These are phyloP conservation scores for Megalops atlanticus DNA, from an alignment of 2,113 vertebrate species.

Conservation along the genomic window DNA sequence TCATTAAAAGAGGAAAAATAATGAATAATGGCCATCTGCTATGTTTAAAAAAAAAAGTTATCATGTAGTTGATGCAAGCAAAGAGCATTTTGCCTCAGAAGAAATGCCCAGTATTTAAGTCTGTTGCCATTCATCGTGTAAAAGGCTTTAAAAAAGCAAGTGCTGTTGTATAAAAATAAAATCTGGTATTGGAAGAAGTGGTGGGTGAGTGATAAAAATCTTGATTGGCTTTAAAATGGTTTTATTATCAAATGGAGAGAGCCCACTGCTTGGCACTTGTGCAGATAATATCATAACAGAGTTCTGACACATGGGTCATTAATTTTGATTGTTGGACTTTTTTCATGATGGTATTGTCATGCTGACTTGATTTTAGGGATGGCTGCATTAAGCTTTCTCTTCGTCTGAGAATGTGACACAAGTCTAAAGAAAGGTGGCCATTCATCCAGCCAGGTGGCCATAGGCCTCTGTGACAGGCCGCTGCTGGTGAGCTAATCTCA, in stretches of 20 bases:
- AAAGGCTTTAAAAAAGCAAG: neutral
- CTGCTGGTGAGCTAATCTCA: neutral
- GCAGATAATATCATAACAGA: neutral
- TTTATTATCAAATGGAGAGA: constrained; percentile 12
- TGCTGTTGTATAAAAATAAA: constrained; percentile 8
- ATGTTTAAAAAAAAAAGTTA: neutral
- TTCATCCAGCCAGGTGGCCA: neutral
- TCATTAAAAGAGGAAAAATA: too few relatives aligned
- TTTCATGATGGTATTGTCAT: neutral
- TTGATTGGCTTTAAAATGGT: constrained; percentile 14
- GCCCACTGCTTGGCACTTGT: neutral
- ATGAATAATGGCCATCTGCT: too few relatives aligned
- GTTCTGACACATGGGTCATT: constrained; percentile 6
- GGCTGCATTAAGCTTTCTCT: neutral
- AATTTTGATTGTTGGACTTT: constrained; percentile 11
- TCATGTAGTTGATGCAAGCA: neutral
- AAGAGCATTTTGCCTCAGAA: neutral
- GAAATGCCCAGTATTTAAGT: neutral
- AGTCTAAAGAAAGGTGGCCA: neutral
- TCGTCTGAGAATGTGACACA: neutral
- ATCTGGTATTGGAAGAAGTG: neutral
- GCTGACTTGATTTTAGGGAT: neutral
- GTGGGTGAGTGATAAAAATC: neutral
- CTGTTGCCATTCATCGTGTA: neutral
- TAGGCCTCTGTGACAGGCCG: neutral